phyloP scores from a whole-genome alignment of 2,797 vertebrate genomes.

The Psittacula derbiana region DNA sequence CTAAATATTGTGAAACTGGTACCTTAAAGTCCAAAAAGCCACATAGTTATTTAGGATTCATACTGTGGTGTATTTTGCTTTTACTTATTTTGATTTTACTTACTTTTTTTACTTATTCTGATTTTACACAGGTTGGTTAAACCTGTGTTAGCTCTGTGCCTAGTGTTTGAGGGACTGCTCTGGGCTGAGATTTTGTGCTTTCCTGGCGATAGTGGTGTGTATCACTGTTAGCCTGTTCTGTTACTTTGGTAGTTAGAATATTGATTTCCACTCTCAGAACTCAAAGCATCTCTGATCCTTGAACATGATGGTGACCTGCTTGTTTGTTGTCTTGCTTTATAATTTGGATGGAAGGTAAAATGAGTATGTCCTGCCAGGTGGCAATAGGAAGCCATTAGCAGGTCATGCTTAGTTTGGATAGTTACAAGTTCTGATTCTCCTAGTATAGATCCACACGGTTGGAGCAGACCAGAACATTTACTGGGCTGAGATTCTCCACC shows the following conservation, averaged over 20 bases:
- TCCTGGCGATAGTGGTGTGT: not conserved
- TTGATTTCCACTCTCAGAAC: not conserved
- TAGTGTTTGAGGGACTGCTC: not conserved
- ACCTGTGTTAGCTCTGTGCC: not conserved
- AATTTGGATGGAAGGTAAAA: not conserved
- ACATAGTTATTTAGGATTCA: not conserved
- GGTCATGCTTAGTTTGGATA: not conserved
- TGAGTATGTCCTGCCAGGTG: not conserved
- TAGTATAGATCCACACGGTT: not conserved
- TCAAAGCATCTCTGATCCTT: not conserved
- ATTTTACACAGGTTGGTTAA: not conserved
- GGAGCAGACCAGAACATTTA: not conserved
- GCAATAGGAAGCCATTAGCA: not conserved
- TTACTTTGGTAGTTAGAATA: not conserved
- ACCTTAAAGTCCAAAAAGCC: not conserved
- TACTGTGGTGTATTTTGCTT: not conserved
- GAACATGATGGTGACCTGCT: not conserved
- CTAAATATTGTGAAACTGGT: not conserved
- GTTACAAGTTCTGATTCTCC: not conserved
- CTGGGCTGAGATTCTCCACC: not conserved
- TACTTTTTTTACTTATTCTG: not conserved
- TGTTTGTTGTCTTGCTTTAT: not conserved
- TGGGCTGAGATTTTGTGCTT: not conserved
- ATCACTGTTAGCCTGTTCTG: not conserved
- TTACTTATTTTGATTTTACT: not conserved